Conservation (phyloP, 2,113 vertebrate species). For the Recurvirostra avosetta region DNA sequence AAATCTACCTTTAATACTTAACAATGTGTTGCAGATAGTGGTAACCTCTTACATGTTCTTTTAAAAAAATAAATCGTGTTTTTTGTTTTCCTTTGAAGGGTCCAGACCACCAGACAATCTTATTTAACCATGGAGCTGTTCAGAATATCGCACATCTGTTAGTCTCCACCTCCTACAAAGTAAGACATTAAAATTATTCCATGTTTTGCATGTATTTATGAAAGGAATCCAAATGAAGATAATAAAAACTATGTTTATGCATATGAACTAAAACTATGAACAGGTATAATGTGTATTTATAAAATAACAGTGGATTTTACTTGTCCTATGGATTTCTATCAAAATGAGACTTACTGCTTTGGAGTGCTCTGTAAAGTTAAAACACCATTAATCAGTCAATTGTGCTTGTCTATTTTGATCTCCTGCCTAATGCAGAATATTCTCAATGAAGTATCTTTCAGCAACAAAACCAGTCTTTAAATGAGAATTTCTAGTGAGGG, state of each 20-base stretch:
- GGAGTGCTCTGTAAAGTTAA: background rate
- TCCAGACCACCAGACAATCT: conserved; percentile 95
- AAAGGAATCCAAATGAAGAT: background rate
- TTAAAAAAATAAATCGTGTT: background rate
- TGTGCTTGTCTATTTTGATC: background rate
- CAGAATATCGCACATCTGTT: conserved; percentile 95
- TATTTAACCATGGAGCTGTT: conserved; percentile 95
- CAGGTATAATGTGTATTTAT: background rate
- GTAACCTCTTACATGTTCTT: background rate
- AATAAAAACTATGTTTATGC: background rate
- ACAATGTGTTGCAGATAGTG: background rate
- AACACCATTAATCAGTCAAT: background rate
- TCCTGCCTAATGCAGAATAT: background rate
- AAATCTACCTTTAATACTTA: background rate
- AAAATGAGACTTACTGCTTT: background rate
- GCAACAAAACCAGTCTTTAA: background rate
- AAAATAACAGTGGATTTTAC: background rate
- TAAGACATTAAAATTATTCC: conserved; percentile 52
- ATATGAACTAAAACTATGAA: background rate
- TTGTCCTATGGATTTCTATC: background rate
- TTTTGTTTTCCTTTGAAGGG: conserved; percentile 78
- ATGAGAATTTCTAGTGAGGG: background rate
- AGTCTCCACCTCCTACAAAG: conserved; percentile 93
- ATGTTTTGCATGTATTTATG: background rate
- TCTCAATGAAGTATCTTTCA: background rate